Evolutionary conservation across 2,797 vertebrate species (phyloP), one percentile per base, ranked within the genome.

Genomic region (Channa striata): DNA sequence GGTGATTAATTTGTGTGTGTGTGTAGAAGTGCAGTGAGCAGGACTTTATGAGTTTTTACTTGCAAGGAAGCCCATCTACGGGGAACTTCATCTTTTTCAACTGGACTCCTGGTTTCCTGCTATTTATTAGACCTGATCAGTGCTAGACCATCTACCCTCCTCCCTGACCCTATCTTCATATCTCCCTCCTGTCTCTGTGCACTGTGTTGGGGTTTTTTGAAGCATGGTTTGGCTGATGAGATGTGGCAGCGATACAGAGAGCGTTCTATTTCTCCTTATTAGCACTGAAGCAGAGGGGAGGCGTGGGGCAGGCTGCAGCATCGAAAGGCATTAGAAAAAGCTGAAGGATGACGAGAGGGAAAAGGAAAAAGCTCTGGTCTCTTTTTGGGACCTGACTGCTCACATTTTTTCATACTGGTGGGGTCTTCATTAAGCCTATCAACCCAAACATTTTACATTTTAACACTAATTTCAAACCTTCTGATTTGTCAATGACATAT

Each of bases 221-320:
- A 77, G 72, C 84, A 89, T 85, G 70, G 87, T 72, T 85, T 78
- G 65, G 68, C 76, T 92, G 86, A 94, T 93, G 86, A 84, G 85
- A 90, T 88, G 82, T 92, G 93, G 90, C 93, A 92, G 88, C 63
- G 59, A 91, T 90, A 85, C 82, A 91, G 87, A 86, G 80, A 87
- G 78, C 42, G 78, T 78, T 89, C 87, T 82, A 85, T 86, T 89
- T 89, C 85, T 91, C 84, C 90, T 90, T 87, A 92, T 93, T 93
- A 93, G 88, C 80, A 66, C 74, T 64, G 72, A 81, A 68, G 75
- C 72, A 16, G 54, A 42, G 72, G 62, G 66, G 33, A 51, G 58
- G 49, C 19, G 40, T 14, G 25, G 14, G 4, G 25, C 25, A 30
- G 73, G 58, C 34, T 59, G 73, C 30, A 64, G 73, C 77, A 83